A percentile compares a stretch with the other conserved stretches of the same genome.
These are phyloP conservation scores for Corynorhinus townsendii DNA, from an alignment of 2,113 vertebrate species.

Conservation along the genomic window DNA sequence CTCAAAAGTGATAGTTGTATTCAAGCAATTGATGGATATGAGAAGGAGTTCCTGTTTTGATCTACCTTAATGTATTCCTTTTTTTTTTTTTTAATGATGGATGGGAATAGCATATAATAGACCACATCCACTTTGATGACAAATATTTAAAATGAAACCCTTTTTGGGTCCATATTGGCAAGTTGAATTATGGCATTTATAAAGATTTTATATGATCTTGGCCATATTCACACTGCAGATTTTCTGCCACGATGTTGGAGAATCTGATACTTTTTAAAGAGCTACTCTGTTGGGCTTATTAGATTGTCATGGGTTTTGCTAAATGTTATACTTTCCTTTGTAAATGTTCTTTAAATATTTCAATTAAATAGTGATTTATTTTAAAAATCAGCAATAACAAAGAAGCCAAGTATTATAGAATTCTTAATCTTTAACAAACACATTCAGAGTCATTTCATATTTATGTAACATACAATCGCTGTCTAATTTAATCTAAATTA, in stretches of 20 bases:
- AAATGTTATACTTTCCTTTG: constrained; percentile 55
- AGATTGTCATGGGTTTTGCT: constrained; percentile 27
- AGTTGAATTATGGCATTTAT: neutral
- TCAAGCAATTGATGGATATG: neutral
- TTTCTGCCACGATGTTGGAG: constrained; percentile 6
- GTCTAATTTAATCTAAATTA: constrained; percentile 83
- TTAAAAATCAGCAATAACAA: constrained; percentile 74
- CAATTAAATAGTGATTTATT: constrained; percentile 77
- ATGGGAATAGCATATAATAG: neutral
- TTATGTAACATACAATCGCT: constrained; percentile 83
- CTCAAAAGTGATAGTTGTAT: neutral
- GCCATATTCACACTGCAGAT: neutral
- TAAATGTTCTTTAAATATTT: constrained; percentile 67
- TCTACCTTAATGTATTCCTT: neutral
- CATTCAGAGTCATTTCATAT: constrained; percentile 72
- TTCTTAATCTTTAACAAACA: constrained; percentile 77
- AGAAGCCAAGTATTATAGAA: constrained; percentile 76
- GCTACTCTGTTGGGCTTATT: neutral
- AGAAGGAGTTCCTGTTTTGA: neutral
- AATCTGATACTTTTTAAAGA: neutral
- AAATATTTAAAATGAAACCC: neutral
- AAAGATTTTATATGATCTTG: neutral
- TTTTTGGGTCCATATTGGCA: neutral
- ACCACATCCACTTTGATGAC: neutral
- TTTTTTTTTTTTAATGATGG: neutral